phyloP scores from a whole-genome alignment of 2,888 invertebrate genomes.

The Xestia rhomboidea region DNA sequence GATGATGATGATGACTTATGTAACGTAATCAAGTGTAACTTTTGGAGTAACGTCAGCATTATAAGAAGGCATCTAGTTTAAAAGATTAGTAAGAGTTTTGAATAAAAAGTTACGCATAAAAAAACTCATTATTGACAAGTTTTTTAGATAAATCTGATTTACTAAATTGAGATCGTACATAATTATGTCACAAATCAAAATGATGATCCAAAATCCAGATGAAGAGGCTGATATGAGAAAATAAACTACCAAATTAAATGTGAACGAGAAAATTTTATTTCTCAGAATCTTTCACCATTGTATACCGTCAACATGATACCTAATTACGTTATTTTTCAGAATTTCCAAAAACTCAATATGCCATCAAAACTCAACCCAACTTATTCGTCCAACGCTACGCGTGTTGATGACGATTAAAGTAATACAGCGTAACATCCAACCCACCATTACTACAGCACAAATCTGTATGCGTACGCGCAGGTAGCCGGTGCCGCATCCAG shows the following conservation, averaged over 20 bases:
- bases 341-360: neutral
- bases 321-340: neutral
- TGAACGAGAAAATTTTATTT: neutral
- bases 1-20: slow-evolving; percentile 87
- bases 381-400: slow-evolving; percentile 70
- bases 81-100: neutral
- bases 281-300: neutral
- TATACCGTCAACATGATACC: neutral
- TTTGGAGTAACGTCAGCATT: slow-evolving; percentile 78
- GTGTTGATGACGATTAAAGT: slow-evolving; percentile 85
- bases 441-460: slow-evolving; percentile 78
- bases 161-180: neutral
- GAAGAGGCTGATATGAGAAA: neutral
- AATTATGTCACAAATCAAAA: neutral
- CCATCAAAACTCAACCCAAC: neutral
- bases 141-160: neutral
- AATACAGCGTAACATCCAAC: slow-evolving; percentile 83
- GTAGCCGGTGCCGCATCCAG: slow-evolving; percentile 65
- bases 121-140: neutral
- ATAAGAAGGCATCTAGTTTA: slow-evolving; percentile 20
- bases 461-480: slow-evolving; percentile 75
- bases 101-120: neutral
- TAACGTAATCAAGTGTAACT: slow-evolving; percentile 88
- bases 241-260: neutral
- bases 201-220: neutral